A percentile compares a stretch with the other conserved stretches of the same genome.
These are phyloP conservation scores for Lasiurus cinereus DNA, from an alignment of 2,113 vertebrate species.

Conservation along the genomic window DNA sequence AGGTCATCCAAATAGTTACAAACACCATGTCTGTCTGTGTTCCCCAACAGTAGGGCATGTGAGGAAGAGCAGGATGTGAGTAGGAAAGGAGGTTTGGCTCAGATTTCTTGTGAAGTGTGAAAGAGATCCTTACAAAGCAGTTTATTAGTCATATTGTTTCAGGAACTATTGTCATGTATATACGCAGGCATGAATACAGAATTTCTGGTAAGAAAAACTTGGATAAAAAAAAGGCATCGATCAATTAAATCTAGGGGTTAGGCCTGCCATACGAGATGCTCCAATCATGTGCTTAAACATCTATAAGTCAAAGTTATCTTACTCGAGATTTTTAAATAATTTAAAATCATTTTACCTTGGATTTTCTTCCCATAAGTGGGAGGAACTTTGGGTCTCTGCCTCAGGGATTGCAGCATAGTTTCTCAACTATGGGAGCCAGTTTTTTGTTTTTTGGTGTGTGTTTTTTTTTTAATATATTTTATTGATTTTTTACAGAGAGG, in stretches of 20 bases:
- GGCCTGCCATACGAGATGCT: not conserved
- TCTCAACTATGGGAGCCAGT: not conserved
- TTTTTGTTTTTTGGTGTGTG: not conserved
- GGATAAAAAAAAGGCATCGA: conserved; percentile 4
- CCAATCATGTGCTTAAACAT: not conserved
- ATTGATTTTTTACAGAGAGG: no score
- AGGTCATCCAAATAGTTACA: conserved; percentile 59
- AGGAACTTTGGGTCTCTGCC: not conserved
- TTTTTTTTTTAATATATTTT: no score
- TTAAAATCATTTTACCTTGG: not conserved
- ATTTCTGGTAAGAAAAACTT: not conserved
- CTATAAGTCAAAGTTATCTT: not conserved
- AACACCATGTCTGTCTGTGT: not conserved
- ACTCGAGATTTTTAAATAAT: not conserved
- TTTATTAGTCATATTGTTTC: not conserved
- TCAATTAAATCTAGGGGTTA: not conserved
- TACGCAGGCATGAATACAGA: not conserved
- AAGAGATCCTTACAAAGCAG: not conserved
- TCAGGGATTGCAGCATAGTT: not conserved
- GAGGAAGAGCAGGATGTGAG: not conserved
- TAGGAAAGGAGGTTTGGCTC: not conserved
- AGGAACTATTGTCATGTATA: not conserved
- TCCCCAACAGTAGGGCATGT: not conserved
- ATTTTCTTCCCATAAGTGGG: not conserved
- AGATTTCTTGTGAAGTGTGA: conserved; percentile 38